Evolutionary conservation across 2,113 vertebrate species (phyloP).

Genomic region (Chamaea fasciata): DNA sequence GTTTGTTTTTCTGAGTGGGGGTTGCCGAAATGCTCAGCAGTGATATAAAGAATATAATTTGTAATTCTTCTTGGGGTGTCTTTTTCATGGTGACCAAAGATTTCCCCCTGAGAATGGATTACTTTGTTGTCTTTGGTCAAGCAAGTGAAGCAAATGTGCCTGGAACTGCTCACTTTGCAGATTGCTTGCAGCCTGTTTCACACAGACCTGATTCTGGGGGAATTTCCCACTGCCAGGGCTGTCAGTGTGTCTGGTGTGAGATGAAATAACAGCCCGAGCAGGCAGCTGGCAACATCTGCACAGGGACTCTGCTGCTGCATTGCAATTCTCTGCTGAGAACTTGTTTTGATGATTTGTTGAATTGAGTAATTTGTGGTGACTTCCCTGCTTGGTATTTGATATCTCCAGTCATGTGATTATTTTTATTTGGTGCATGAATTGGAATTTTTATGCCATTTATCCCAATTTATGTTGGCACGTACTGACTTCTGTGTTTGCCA

Average conservation of each 20-base stretch:
- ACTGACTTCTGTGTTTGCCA: neutral
- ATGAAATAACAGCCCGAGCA: neutral
- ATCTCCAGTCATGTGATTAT: neutral
- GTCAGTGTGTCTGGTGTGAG: accelerated
- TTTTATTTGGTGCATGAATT: neutral
- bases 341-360: neutral
- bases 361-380: neutral
- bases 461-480: neutral
- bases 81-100: neutral
- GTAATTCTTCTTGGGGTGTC: neutral
- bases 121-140: neutral
- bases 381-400: neutral
- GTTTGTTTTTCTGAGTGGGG: neutral
- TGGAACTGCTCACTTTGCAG: neutral
- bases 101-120: neutral
- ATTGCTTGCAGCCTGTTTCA: neutral
- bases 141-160: neutral
- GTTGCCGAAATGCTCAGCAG: neutral
- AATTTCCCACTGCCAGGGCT: neutral
- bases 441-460: constrained; percentile 1
- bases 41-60: neutral
- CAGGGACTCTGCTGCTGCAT: neutral
- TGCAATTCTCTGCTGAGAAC: neutral
- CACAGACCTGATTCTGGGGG: neutral
- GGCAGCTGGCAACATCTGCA: neutral